These are phyloP conservation scores for Bothrops alternatus DNA, from an alignment of 2,797 vertebrate species.

Conservation along the genomic window DNA sequence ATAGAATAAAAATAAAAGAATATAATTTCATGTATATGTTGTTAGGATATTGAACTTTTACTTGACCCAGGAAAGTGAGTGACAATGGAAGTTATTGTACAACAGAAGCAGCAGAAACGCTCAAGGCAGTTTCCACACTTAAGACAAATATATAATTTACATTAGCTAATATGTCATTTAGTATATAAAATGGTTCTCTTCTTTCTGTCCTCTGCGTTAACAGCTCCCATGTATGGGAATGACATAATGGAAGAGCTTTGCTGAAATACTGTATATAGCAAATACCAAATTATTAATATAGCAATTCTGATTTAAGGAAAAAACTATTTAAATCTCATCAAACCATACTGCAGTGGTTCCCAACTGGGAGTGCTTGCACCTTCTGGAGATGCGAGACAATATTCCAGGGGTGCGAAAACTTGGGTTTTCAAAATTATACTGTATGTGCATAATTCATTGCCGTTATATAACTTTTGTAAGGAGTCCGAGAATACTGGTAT, in stretches of 20 bases:
- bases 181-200: neutral
- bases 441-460: no score
- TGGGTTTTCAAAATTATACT: no score
- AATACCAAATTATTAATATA: neutral
- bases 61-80: neutral
- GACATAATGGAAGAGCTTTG: neutral
- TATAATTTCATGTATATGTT: neutral
- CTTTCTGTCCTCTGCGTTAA: neutral
- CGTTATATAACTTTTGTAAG: no score
- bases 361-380: no score
- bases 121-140: neutral
- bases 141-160: neutral
- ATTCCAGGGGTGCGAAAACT: no score
- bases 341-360: no score
- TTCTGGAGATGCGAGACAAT: no score
- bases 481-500: no score
- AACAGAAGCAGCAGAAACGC: neutral
- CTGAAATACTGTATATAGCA: neutral
- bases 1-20: neutral
- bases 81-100: neutral
- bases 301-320: neutral
- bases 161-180: neutral
- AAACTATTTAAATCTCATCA: neutral
- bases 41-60: neutral
- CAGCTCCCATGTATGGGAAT: neutral